phyloP scores from a whole-genome alignment of 2,797 vertebrate species.

The Capromys pilorides region DNA sequence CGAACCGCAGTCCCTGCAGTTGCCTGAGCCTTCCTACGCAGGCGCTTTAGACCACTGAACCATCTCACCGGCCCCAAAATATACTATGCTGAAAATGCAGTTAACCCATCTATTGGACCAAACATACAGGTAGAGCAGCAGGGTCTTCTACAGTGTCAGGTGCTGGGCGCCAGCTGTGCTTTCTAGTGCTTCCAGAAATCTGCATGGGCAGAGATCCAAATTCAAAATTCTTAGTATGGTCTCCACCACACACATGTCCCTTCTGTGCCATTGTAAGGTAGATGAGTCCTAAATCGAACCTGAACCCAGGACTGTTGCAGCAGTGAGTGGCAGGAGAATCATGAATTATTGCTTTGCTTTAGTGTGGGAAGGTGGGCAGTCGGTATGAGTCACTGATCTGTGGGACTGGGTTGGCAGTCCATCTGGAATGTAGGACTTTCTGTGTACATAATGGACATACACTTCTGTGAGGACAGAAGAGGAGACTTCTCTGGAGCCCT shows the following conservation, averaged over 20 bases:
- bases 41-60: too few relatives aligned
- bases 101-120: too few relatives aligned
- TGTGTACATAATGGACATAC: too few relatives aligned
- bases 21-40: too few relatives aligned
- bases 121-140: fast-evolving
- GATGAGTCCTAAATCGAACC: neutral
- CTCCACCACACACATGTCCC: too few relatives aligned
- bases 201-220: neutral
- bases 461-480: neutral
- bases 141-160: neutral
- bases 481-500: neutral
- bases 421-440: too few relatives aligned
- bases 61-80: too few relatives aligned
- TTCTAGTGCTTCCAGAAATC: too few relatives aligned
- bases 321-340: neutral
- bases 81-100: neutral
- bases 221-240: neutral
- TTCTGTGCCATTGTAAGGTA: neutral
- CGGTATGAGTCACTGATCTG: neutral
- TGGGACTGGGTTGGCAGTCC: neutral
- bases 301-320: neutral
- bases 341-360: fast-evolving
- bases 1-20: too few relatives aligned
- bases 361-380: neutral
- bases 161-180: neutral